Conservation (phyloP, 2,113 vertebrate species). For the Tretioscincus oriximinensis region DNA sequence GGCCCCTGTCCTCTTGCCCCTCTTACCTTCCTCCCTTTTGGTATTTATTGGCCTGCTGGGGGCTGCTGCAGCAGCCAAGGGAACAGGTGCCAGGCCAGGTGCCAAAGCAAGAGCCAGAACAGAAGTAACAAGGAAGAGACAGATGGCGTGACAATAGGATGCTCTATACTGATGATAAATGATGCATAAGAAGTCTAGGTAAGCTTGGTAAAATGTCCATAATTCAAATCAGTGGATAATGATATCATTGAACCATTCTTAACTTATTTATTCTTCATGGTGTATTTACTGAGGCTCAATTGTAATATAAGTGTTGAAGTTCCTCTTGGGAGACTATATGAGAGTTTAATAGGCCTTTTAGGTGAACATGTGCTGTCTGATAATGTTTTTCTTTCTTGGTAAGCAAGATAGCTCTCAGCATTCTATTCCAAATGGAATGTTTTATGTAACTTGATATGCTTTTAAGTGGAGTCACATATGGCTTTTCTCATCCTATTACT, state of each 20-base stretch:
- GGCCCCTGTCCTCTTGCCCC: no score
- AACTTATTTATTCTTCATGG: conserved; percentile 7
- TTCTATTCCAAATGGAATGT: background rate
- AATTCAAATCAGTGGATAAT: background rate
- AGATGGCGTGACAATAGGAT: background rate
- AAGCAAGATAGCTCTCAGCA: background rate
- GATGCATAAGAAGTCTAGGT: background rate
- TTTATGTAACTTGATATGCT: background rate
- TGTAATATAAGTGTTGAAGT: background rate
- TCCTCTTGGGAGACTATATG: background rate
- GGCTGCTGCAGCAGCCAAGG: no score
- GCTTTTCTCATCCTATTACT: no score
- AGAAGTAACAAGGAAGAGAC: no score
- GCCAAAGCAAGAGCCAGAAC: no score
- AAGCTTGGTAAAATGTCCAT: background rate
- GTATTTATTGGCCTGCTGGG: no score
- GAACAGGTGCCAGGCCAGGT: no score
- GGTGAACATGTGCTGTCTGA: background rate
- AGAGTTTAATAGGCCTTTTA: background rate
- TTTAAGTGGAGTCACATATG: background rate
- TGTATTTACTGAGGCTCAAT: background rate
- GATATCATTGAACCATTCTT: background rate
- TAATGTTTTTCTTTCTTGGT: background rate
- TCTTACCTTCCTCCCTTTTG: no score
- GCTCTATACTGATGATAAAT: background rate